phyloP scores from a whole-genome alignment of 2,797 vertebrate genomes.

The Phrynocephalus forsythii region DNA sequence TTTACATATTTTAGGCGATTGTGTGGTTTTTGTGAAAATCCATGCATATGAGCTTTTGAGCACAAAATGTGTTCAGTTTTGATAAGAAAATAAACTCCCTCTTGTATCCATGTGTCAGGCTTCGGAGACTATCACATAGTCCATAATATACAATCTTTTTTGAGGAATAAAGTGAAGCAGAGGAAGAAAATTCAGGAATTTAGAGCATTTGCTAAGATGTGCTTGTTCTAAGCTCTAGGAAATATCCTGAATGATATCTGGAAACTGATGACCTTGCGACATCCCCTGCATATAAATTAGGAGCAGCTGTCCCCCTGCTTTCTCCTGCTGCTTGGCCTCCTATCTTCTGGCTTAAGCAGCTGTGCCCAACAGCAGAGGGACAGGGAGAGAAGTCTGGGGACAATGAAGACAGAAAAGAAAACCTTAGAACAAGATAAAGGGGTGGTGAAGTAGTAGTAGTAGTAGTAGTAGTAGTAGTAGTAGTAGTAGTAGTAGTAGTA shows the following conservation, averaged over 20 bases:
- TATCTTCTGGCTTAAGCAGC: slow-evolving; percentile 23
- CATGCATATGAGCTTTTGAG: not conserved
- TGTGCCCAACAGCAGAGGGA: slow-evolving; percentile 22
- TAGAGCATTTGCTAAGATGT: not conserved
- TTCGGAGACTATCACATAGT: not conserved
- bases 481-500: too few species aligned
- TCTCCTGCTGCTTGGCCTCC: slow-evolving; percentile 5
- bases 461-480: too few species aligned
- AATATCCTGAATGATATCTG: not conserved
- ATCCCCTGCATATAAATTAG: slow-evolving; percentile 22
- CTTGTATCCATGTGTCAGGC: not conserved
- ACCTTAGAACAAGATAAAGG: not conserved
- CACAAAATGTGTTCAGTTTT: not conserved
- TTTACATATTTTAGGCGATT: too few species aligned
- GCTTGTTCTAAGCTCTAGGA: not conserved
- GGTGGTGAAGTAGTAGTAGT: not conserved
- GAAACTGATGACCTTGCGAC: not conserved
- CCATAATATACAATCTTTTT: not conserved
- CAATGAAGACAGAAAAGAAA: not conserved
- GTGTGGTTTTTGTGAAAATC: too few species aligned
- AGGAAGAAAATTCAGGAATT: not conserved
- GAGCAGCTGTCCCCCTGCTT: slow-evolving; percentile 23
- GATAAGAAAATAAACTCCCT: not conserved
- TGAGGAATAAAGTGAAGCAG: not conserved
- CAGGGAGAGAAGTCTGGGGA: not conserved